Base-by-base conservation (phyloP, 2,888 invertebrate species). In the Leptopilina myrica region DNA sequence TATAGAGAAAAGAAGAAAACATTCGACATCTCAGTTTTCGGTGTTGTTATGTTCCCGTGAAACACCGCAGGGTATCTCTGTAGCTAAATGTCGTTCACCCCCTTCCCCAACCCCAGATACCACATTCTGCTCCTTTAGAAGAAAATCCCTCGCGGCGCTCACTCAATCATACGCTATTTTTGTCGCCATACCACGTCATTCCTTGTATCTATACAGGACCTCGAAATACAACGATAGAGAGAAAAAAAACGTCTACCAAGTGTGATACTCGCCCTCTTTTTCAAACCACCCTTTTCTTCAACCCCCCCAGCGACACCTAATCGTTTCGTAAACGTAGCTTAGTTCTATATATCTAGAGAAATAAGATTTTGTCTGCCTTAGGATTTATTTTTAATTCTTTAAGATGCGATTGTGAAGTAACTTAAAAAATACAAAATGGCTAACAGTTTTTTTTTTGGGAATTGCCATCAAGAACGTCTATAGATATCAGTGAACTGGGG, bases 111-210 rank as follows among this genome's bases (percentile, higher is more conserved):
- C 80, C 81, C 64, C 69, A 69, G 53, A 76, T 78, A 80, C 80
- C 64, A 81, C 80, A 83, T 80, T 83, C 81, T 79, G 79, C 81
- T 83, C 67, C 59, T 66, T 64, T 77, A 80, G 81, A 84, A 82
- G 84, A 87, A 87, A 89, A 89, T 89, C 90, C 89, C 89, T 89
- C 86, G 89, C 89, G 89, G 88, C 89, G 85, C 84, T 89, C 89
- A 87, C 89, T 89, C 89, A 89, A 90, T 89, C 90, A 89, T 90
- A 90, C 90, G 88, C 86, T 90, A 88, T 89, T 90, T 90, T 89
- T 89, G 88, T 88, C 88, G 86, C 86, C 82, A 84, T 84, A 83
- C 84, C 86, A 80, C 76, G 80, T 80, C 59, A 78, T 76, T 77
- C 69, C 59, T 77, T n/a, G n/a, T 62, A 62, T 62, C 26, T 64